These are phyloP conservation scores for Chorisops tibialis DNA, from an alignment of 2,888 invertebrate species.

Conservation along the genomic window DNA sequence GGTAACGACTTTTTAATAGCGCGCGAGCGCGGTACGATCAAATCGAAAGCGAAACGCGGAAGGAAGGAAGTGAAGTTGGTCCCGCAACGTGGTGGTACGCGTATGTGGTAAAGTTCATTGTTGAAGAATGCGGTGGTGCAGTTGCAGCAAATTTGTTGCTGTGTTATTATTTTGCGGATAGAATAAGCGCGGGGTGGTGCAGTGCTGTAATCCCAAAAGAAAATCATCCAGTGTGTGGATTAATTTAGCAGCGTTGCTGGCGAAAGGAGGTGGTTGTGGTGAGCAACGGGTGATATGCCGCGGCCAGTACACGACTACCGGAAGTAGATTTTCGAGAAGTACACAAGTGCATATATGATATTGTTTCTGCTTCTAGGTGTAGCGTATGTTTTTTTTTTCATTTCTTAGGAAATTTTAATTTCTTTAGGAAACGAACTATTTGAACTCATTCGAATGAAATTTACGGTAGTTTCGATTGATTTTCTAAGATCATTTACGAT, in stretches of 20 bases:
- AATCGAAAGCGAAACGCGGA: conserved; percentile 12
- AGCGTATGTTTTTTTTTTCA: too few species aligned
- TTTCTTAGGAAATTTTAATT: too few species aligned
- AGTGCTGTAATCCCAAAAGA: neutral
- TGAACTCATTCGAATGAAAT: too few species aligned
- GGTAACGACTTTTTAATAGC: neutral
- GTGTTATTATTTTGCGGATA: neutral
- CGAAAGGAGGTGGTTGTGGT: too few species aligned
- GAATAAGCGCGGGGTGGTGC: neutral
- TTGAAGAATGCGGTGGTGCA: conserved; percentile 6
- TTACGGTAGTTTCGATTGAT: too few species aligned
- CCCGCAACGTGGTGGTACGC: neutral
- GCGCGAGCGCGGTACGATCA: neutral
- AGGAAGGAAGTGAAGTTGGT: conserved; percentile 16
- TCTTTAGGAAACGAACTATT: too few species aligned
- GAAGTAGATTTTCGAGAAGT: too few species aligned
- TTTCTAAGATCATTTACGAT: too few species aligned
- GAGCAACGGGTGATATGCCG: too few species aligned
- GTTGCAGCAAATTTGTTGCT: neutral
- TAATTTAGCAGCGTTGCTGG: neutral
- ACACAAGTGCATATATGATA: too few species aligned
- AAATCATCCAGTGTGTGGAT: neutral
- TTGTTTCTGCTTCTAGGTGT: too few species aligned
- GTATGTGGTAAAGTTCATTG: conserved; percentile 18
- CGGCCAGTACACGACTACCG: too few species aligned